Base-by-base conservation (phyloP, 2,888 invertebrate species). In the Aleiodes alternator region DNA sequence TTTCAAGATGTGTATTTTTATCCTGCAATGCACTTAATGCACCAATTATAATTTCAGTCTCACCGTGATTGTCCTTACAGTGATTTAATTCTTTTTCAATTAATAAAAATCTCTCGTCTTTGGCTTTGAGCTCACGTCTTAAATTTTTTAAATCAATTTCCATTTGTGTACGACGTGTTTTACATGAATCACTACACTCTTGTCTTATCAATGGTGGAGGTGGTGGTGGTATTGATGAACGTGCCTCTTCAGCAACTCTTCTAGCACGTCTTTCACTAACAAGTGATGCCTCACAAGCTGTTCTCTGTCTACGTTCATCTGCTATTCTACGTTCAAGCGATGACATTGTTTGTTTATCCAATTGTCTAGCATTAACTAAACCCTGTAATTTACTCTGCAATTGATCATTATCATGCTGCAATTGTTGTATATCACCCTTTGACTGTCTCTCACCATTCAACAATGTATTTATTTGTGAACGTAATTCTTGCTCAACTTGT, bases 1-100 rank as follows among this genome's bases (percentile, higher is more conserved):
- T 95, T 91, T 99, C 98, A 84, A 99, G 92, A 88, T 97, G 97
- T 84, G 94, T 90, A 88, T 97, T 97, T 88, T 97, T 96, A 88
- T 98, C 97, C 90, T 96, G 96, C 91, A 98, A 93, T 80, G 95
- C 94, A 69, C 93, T 92, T 82, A 97, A 91, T 23, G 96, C 96
- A 55, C 94, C 93, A 92, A 96, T 93, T 82, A 97, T 90, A 85
- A 95, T 93, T 84, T 96, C 96, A 34, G 94, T 92, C 83, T 92
- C 92, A 85, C 93, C 94, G 81, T 93, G 92, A 84, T 89, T 91
- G 80, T 93, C 92, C 87, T 93, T 93, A 87, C 92, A 92, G 84
- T 92, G 92, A 55, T 81, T 76, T 14, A 82, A 51, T 74, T 89
- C 88, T 80, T 89, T 88, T 73, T 89, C 89, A 76, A 87, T 76